Evolutionary conservation across 2,888 invertebrate species (phyloP).

Genomic region (Schrankia costaestrigalis): DNA sequence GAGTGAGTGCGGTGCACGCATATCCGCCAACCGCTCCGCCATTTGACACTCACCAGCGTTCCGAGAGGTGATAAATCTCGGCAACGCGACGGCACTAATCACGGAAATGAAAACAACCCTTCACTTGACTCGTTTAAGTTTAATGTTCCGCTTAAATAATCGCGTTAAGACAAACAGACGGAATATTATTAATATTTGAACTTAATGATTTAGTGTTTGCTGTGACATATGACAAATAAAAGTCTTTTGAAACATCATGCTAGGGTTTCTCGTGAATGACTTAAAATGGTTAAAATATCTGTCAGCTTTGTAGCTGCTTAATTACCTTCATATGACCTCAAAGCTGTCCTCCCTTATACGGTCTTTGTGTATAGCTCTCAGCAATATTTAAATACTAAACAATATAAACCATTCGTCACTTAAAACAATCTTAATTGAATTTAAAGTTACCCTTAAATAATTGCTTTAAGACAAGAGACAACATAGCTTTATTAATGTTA

Average conservation of each 20-base stretch:
- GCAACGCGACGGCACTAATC: conserved; percentile 61
- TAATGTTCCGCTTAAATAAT: conserved; percentile 57
- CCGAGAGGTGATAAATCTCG: conserved; percentile 69
- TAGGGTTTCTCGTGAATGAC: conserved; percentile 34
- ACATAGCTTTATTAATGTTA: too few relatives aligned
- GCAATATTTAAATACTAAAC: too few relatives aligned
- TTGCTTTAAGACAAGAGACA: too few relatives aligned
- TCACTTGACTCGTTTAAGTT: conserved; percentile 55
- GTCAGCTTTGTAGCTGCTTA: too few relatives aligned
- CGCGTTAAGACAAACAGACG: conserved; percentile 37
- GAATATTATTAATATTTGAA: conserved; percentile 34
- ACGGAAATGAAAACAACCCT: conserved; percentile 74
- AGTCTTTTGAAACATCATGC: conserved; percentile 16
- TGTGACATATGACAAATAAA: conserved; percentile 21
- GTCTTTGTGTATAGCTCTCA: too few relatives aligned
- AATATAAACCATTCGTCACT: too few relatives aligned
- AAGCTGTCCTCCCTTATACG: too few relatives aligned
- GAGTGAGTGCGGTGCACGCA: conserved; percentile 28
- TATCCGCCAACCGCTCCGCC: conserved; percentile 53
- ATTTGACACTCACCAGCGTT: conserved; percentile 64
- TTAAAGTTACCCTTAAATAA: too few relatives aligned
- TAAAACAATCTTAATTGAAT: too few relatives aligned
- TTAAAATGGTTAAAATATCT: too few relatives aligned
- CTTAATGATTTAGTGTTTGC: conserved; percentile 30
- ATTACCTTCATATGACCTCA: too few relatives aligned